Evolutionary conservation across 1,140 invertebrate species (phyloP).

Genomic region (Plodia interpunctella): DNA sequence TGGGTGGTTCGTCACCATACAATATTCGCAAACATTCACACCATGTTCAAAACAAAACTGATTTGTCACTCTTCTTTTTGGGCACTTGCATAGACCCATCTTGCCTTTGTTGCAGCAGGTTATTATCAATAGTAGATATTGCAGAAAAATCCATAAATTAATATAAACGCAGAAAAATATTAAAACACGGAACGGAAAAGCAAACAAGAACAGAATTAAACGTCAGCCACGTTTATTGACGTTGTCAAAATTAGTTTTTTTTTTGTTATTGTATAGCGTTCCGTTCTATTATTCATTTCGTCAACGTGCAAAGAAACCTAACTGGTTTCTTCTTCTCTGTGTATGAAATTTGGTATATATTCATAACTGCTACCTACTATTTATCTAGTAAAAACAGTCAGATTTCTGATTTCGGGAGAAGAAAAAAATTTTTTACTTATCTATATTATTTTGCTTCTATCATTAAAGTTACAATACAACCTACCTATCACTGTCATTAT

Average conservation of each 20-base stretch:
- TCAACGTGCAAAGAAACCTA: no score
- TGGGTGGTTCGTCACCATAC: conserved; percentile 96
- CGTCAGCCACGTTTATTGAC: conserved; percentile 52
- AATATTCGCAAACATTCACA: conserved; percentile 99
- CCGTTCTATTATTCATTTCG: no score
- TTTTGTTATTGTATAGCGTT: not conserved
- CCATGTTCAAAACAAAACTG: conserved; percentile 99
- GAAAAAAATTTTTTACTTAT: no score
- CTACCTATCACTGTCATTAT: no score
- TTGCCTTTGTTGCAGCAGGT: conserved; percentile 6
- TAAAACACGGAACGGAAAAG: conserved; percentile 9
- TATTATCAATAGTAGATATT: not conserved
- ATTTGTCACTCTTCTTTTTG: conserved; percentile 96
- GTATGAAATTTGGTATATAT: no score
- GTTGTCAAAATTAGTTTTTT: conserved; percentile 26
- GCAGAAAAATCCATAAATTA: not conserved
- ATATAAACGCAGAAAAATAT: not conserved
- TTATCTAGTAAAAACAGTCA: no score
- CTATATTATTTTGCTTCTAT: no score
- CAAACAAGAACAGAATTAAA: conserved; percentile 22
- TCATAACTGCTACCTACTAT: no score
- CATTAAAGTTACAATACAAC: no score
- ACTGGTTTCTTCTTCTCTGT: no score
- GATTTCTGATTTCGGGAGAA: no score
- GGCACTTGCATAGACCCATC: conserved; percentile 99